Evolutionary conservation across 2,113 vertebrate species (phyloP).

Genomic region (Machaerirhynchus nigripectus): DNA sequence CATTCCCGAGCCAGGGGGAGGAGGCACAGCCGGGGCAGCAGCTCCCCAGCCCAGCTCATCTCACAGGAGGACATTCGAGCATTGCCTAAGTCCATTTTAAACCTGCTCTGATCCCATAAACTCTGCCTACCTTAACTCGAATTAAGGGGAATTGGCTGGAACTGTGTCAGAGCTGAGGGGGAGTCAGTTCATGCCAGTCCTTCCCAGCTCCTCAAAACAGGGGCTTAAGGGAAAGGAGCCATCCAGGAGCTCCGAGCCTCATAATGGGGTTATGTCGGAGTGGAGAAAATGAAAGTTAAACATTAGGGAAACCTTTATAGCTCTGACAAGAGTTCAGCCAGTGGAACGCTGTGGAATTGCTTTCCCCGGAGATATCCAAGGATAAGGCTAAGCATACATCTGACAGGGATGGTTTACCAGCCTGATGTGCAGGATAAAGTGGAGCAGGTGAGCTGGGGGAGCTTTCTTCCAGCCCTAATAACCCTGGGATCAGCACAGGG

Average conservation of each 20-base stretch:
- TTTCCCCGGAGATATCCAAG: not conserved
- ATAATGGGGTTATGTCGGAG: constrained; percentile 26
- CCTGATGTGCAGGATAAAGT: not conserved
- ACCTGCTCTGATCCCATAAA: constrained; percentile 21
- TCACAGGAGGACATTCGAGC: not conserved
- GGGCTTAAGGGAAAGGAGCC: constrained; percentile 14
- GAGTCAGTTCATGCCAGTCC: not conserved
- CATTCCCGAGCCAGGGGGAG: not conserved
- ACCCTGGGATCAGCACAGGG: not conserved
- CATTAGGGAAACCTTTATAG: constrained; percentile 41
- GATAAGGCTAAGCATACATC: constrained; percentile 29
- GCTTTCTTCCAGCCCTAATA: not conserved
- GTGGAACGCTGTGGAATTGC: constrained; percentile 1
- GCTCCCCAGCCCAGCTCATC: not conserved
- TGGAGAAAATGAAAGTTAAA: constrained; percentile 56
- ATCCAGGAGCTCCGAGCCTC: constrained; percentile 24
- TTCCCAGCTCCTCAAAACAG: not conserved
- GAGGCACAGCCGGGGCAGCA: not conserved
- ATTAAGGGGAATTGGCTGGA: constrained; percentile 5
- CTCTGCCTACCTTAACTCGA: constrained; percentile 11
- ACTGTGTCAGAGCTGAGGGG: not conserved
- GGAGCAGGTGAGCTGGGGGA: constrained; percentile 23
- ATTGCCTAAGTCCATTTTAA: not conserved
- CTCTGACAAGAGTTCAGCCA: constrained; percentile 14
- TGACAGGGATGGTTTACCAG: constrained; percentile 7